Base-by-base conservation (phyloP, 2,888 invertebrate species). In the Priocnemis perturbator region DNA sequence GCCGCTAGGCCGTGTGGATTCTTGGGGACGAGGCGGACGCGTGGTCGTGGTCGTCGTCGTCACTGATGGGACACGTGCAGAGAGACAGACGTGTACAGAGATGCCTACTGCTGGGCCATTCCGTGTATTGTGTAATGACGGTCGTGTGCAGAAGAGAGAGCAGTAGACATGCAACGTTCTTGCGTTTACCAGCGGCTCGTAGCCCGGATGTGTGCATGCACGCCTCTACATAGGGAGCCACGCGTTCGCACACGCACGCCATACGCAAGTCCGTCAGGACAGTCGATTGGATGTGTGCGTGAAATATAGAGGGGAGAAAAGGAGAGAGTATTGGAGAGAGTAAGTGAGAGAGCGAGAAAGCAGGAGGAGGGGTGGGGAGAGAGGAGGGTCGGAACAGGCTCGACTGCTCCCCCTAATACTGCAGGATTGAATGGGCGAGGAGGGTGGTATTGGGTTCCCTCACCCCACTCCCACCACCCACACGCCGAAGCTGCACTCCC, bases 381-480 rank as follows among this genome's bases (percentile, higher is more conserved):
- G 63, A 71, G 69, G 67, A 67, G 65, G 64, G 69, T 62, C 60
- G 69, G 70, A 76, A 81, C 78, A 75, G 74, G 75, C 77, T 74
- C 81, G 76, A 77, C 77, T 79, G 69, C 82, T 78, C 81, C 79
- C 85, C 81, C 81, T 84, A 79, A 83, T 81, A 78, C 82, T 78
- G 80, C 81, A 78, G 81, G 81, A 76, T 81, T 81, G 82, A 84
- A 81, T 79, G 86, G 83, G 83, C 82, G 82, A 86, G 85, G 83
- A 81, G 86, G 86, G 81, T 82, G 85, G 82, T 80, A 83, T 81
- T 81, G 83, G 83, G 80, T 81, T 83, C 85, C 83, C 85, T 85
- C 85, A 83, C 86, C 86, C 87, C 86, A 85, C 87, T 85, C 83
- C 83, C 85, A 86, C 85, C 86, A 80, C 79, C 79, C 85, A 80